A percentile compares a stretch with the other conserved stretches of the same genome.
These are phyloP conservation scores for Uromys caudimaculatus DNA, from an alignment of 2,797 vertebrate genomes.

Conservation along the genomic window DNA sequence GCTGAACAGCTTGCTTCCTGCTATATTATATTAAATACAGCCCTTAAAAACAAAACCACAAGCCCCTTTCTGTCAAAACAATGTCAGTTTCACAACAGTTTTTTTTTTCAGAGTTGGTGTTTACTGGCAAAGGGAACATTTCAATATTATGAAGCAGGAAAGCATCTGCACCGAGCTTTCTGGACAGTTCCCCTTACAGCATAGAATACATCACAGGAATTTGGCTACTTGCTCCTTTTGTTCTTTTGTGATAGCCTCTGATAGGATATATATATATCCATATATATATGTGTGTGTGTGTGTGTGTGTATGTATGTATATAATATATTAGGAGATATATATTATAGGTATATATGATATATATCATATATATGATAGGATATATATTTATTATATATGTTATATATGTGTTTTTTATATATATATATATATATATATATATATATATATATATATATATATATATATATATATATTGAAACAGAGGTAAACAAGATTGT, in stretches of 20 bases:
- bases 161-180: conserved; percentile 50
- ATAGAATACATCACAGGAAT: neutral
- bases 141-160: conserved; percentile 75
- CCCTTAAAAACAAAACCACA: conserved; percentile 76
- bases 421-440: too few species aligned
- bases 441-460: too few species aligned
- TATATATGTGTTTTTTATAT: too few species aligned
- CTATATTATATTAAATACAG: conserved; percentile 80
- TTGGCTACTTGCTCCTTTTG: neutral
- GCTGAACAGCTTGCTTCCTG: conserved; percentile 80
- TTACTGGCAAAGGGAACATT: conserved; percentile 69
- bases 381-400: too few species aligned
- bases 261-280: neutral
- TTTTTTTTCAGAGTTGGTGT: conserved; percentile 64
- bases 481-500: neutral
- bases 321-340: too few species aligned
- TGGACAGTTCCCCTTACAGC: conserved; percentile 13
- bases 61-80: conserved; percentile 81
- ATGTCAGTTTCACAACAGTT: conserved; percentile 60
- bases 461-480: too few species aligned
- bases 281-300: too few species aligned
- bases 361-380: too few species aligned
- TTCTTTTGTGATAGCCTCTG: neutral
- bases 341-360: too few species aligned
- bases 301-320: too few species aligned